Conservation (phyloP, 2,888 invertebrate genomes). For the Pammene aurita region DNA sequence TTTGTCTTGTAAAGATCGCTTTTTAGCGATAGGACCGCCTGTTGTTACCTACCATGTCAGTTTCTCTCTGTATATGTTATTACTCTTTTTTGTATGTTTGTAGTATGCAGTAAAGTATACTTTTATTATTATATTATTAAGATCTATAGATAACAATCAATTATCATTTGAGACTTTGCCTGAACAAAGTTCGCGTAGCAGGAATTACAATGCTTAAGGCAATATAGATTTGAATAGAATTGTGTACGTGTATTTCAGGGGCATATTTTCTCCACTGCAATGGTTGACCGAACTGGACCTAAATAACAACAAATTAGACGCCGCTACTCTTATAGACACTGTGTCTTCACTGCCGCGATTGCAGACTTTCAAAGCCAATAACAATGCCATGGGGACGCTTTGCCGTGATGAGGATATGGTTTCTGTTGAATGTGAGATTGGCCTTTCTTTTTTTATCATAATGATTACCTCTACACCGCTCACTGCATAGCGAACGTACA, state of each 20-base stretch:
- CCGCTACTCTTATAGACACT: not conserved
- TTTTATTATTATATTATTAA: too few species aligned
- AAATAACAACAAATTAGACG: not conserved
- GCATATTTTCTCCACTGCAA: slow-evolving; percentile 12
- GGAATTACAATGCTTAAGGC: not conserved
- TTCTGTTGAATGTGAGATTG: not conserved
- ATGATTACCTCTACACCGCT: too few species aligned
- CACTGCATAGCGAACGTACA: too few species aligned
- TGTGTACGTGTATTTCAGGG: slow-evolving; percentile 9
- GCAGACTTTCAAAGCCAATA: not conserved
- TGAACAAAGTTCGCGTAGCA: too few species aligned
- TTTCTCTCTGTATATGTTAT: too few species aligned
- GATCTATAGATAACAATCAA: too few species aligned
- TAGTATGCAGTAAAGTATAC: too few species aligned
- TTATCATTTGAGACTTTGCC: too few species aligned
- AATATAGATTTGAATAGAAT: not conserved
- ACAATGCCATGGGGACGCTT: slow-evolving; percentile 14
- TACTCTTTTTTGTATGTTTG: too few species aligned
- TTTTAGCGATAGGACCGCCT: too few species aligned
- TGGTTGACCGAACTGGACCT: not conserved
- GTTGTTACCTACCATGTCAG: too few species aligned
- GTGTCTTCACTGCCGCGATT: not conserved
- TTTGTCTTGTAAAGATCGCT: too few species aligned
- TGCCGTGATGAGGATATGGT: not conserved
- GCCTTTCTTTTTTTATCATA: not conserved